Conservation (phyloP, 1,140 invertebrate species). For the Campoletis sonorensis region DNA sequence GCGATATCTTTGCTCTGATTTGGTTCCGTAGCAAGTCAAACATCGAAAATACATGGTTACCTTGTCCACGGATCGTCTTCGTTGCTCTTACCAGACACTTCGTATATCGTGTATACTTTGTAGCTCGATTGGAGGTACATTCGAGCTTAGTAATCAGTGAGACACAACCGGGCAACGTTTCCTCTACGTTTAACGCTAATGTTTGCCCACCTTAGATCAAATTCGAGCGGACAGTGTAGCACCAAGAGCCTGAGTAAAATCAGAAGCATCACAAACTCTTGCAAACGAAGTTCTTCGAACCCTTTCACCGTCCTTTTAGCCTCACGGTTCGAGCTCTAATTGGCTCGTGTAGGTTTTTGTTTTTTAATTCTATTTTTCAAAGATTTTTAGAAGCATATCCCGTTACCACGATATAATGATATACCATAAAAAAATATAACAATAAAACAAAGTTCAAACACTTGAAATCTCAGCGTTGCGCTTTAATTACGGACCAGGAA, state of each 20-base stretch:
- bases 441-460: no score
- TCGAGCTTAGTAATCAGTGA: constrained; percentile 58
- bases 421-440: no score
- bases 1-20: constrained; percentile 43
- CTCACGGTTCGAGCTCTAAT: constrained; percentile 33
- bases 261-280: constrained; percentile 15
- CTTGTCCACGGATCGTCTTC: not conserved
- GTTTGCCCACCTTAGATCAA: constrained; percentile 59
- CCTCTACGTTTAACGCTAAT: constrained; percentile 52
- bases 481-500: no score
- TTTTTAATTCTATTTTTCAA: not conserved
- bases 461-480: no score
- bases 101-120: constrained; percentile 2
- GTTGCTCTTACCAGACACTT: not conserved
- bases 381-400: not conserved
- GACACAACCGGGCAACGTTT: constrained; percentile 40
- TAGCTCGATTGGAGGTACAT: constrained; percentile 31
- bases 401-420: no score
- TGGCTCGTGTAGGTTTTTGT: constrained; percentile 1
- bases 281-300: not conserved
- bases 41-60: constrained; percentile 23
- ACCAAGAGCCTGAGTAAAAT: constrained; percentile 14
- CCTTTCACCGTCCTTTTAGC: not conserved
- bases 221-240: constrained; percentile 24
- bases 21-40: constrained; percentile 41